phyloP scores from a whole-genome alignment of 2,888 invertebrate genomes.

The Megalurothrips usitatus region DNA sequence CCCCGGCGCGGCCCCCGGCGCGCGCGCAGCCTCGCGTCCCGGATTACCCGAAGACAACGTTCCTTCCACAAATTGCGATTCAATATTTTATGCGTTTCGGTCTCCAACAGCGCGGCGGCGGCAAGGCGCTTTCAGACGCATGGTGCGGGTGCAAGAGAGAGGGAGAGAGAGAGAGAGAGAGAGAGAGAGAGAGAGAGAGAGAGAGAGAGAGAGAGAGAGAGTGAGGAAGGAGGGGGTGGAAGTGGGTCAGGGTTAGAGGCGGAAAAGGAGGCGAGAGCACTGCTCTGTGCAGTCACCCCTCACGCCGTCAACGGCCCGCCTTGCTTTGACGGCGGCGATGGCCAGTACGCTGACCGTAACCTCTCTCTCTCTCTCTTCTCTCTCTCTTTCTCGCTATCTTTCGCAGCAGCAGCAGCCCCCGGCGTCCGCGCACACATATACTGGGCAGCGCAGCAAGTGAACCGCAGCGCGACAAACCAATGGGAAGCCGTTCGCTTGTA shows the following conservation, averaged over 20 bases:
- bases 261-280: too few relatives aligned
- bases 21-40: background rate
- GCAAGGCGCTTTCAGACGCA: background rate
- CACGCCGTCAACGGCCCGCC: background rate
- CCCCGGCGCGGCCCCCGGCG: background rate
- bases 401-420: background rate
- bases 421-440: background rate
- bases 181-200: background rate
- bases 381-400: too few relatives aligned
- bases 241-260: too few relatives aligned
- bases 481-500: background rate
- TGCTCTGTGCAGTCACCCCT: too few relatives aligned
- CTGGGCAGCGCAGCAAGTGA: too few relatives aligned
- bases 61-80: conserved; percentile 16
- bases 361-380: too few relatives aligned
- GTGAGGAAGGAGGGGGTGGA: background rate
- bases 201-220: background rate
- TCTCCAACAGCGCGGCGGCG: background rate
- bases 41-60: conserved; percentile 24
- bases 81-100: conserved; percentile 23
- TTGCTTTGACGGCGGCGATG: too few relatives aligned
- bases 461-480: background rate
- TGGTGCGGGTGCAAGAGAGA: background rate
- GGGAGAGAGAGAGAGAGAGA: background rate
- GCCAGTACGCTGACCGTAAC: too few relatives aligned